Evolutionary conservation across 2,113 vertebrate genomes (phyloP), one percentile per base, ranked within the genome.

Genomic region (Felis chaus): DNA sequence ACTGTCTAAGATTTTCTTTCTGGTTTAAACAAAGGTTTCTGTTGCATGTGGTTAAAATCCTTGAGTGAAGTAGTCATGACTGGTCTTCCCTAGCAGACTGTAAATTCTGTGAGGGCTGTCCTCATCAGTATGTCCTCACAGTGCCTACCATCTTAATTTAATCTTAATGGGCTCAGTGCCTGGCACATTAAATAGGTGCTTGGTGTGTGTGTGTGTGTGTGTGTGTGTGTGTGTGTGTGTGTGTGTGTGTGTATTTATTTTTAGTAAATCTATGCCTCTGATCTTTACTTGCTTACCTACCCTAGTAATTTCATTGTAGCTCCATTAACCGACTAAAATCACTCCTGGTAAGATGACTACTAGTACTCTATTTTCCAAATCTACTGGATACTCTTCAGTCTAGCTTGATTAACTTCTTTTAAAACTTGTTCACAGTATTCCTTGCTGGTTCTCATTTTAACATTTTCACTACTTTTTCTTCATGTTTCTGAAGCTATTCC

Each of bases 401-500:
- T 92, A 92, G 33, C 9, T 68, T 83, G 33, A 73, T 91, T 83
- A 93, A 91, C 73, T 85, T 93, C n/a, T 71, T 85, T 97, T 50
- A 83, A 83, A 7, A 16, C 88, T 76, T 76, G 15, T 83, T 94
- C 48, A 94, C 21, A 50, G 8, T 23, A 16, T 85, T 95, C 16
- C 39, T 95, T 91, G 36, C 36, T 94, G 48, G 25, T 87, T 93
- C 16, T 95, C 3, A 66, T 96, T 91, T 94, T 95, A 94, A n/a
- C 92, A 45, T 96, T 85, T 27, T 89, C 31, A 89, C 39, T 73
- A 55, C 19, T 92, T 96, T 36, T 69, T 45, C 91, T 91, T 85
- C 36, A 88, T 29, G 29, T 91, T 83, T 95, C 31, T n/a, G 16
- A 81, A 89, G 76, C 31, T 85, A 29, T 87, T 87, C 48, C 57